These are phyloP conservation scores for Bombus sibiricus DNA, from an alignment of 1,140 invertebrate genomes.

Conservation along the genomic window DNA sequence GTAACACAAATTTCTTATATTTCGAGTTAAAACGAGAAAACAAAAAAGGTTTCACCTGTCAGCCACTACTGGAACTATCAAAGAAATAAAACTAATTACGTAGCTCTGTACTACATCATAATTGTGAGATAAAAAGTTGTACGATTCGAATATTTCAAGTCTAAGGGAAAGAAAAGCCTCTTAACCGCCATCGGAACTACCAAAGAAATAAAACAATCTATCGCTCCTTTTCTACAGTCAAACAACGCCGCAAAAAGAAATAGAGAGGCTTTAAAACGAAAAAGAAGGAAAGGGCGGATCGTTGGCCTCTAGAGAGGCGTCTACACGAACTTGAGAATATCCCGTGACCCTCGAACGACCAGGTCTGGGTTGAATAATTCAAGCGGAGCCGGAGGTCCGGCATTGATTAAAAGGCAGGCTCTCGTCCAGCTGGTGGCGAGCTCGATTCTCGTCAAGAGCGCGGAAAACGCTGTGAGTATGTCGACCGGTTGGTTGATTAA, in stretches of 20 bases:
- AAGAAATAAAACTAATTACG: too few relatives aligned
- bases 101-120: too few relatives aligned
- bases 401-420: constrained; percentile 51
- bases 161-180: too few relatives aligned
- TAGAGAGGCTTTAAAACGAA: constrained; percentile 1
- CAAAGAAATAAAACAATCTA: not conserved
- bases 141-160: too few relatives aligned
- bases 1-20: too few relatives aligned
- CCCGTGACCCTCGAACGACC: constrained; percentile 43
- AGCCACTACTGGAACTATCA: too few relatives aligned
- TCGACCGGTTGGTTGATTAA: constrained; percentile 24
- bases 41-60: not conserved
- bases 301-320: constrained; percentile 18
- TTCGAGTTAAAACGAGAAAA: not conserved
- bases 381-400: constrained; percentile 48
- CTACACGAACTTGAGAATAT: constrained; percentile 44
- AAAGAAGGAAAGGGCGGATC: not conserved
- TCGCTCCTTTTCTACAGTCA: too few relatives aligned
- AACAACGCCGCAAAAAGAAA: not conserved
- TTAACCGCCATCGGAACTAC: not conserved
- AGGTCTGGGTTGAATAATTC: constrained; percentile 49
- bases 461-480: constrained; percentile 25
- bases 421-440: not conserved
- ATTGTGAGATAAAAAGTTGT: too few relatives aligned
- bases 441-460: constrained; percentile 24